Conservation (phyloP, 2,113 vertebrate genomes). For the Monopterus albus region DNA sequence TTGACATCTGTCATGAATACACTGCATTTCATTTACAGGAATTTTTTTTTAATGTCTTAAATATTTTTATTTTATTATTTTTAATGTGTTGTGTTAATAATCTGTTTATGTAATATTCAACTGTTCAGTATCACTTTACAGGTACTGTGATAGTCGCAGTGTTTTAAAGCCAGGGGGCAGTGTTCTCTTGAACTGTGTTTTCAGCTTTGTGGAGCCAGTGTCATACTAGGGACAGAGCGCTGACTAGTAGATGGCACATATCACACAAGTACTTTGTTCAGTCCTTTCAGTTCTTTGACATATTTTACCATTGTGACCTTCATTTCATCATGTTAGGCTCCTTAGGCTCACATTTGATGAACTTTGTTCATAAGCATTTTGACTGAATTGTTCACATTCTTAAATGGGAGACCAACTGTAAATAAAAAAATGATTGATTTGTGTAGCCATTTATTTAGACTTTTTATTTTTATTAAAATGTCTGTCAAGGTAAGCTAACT, state of each 20-base stretch:
- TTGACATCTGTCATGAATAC: not conserved
- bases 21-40: too few species aligned
- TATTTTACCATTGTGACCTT: not conserved
- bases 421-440: too few species aligned
- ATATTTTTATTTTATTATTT: conserved; percentile 5
- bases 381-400: not conserved
- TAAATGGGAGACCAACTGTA: not conserved
- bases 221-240: not conserved
- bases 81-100: not conserved
- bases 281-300: not conserved
- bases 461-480: too few species aligned
- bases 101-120: not conserved
- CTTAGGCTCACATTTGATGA: not conserved
- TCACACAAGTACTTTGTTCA: not conserved
- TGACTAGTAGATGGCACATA: too few species aligned
- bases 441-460: too few species aligned
- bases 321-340: too few species aligned
- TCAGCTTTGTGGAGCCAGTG: not conserved
- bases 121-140: not conserved
- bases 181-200: conserved; percentile 23
- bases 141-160: too few species aligned
- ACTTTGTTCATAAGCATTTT: not conserved
- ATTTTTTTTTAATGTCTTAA: too few species aligned
- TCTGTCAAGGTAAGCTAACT: too few species aligned
- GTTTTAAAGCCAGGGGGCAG: conserved; percentile 23